Evolutionary conservation across 2,113 vertebrate genomes (phyloP).

Genomic region (Aramus guarauna): DNA sequence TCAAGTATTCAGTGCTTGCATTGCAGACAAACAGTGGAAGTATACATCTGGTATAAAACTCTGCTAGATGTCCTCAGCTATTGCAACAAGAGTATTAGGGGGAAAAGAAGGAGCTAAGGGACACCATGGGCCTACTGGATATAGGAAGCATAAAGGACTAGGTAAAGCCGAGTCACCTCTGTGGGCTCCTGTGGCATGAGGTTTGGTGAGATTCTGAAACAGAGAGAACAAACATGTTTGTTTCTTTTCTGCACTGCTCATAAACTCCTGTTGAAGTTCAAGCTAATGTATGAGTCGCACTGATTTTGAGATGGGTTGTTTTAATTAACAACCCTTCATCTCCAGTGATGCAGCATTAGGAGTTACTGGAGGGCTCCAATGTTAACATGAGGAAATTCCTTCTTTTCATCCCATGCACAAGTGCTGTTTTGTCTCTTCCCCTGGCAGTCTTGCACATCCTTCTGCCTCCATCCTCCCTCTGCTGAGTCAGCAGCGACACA

Average conservation of each 20-base stretch:
- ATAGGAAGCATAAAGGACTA: background rate
- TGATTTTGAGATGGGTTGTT: background rate
- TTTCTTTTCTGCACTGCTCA: background rate
- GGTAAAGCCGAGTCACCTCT: background rate
- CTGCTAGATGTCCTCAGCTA: background rate
- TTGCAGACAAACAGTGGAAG: background rate
- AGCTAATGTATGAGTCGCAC: background rate
- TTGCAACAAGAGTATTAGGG: background rate
- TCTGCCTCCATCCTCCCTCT: background rate
- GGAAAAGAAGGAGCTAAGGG: background rate
- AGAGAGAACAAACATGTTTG: background rate
- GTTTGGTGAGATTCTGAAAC: background rate
- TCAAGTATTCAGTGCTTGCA: background rate
- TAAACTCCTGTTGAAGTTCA: background rate
- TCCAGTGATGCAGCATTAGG: background rate
- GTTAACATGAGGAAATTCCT: background rate
- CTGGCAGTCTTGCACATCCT: background rate
- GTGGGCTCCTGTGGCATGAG: background rate
- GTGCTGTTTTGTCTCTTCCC: background rate
- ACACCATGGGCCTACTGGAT: background rate
- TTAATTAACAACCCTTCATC: background rate
- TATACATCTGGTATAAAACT: background rate
- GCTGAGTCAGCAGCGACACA: background rate
- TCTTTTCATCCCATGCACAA: background rate
- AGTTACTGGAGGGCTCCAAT: background rate